Evolutionary conservation across 2,113 vertebrate species (phyloP).

Genomic region (Daubentonia madagascariensis): DNA sequence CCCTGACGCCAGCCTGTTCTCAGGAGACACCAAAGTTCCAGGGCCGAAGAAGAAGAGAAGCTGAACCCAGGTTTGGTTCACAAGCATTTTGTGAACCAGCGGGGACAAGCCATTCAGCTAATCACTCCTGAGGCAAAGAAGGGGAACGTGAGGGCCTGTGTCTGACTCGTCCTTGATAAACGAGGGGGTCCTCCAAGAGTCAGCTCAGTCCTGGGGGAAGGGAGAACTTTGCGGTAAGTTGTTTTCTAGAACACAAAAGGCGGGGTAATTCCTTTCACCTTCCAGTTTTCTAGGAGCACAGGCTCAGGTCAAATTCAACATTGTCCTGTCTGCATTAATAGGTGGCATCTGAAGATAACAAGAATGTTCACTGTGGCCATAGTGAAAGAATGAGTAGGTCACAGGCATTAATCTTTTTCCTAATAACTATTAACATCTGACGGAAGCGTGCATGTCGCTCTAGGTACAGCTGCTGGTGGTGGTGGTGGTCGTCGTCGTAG

Average conservation of each 20-base stretch:
- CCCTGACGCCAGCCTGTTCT: background rate
- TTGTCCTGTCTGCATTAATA: no score
- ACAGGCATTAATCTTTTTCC: background rate
- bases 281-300: background rate
- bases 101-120: background rate
- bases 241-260: background rate
- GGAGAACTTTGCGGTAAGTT: background rate
- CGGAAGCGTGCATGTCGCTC: fast-evolving
- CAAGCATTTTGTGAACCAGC: background rate
- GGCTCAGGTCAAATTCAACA: background rate
- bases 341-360: background rate
- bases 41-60: background rate
- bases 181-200: background rate
- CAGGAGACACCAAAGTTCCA: no score
- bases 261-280: background rate
- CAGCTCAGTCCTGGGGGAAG: no score
- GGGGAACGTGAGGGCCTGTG: background rate
- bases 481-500: background rate
- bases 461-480: background rate
- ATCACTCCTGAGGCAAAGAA: background rate
- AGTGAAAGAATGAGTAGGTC: background rate
- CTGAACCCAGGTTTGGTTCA: background rate
- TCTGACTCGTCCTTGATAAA: background rate
- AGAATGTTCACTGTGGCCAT: background rate
- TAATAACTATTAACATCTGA: background rate